Conservation (phyloP, 2,888 invertebrate species). For the Ophioninae sp. region DNA sequence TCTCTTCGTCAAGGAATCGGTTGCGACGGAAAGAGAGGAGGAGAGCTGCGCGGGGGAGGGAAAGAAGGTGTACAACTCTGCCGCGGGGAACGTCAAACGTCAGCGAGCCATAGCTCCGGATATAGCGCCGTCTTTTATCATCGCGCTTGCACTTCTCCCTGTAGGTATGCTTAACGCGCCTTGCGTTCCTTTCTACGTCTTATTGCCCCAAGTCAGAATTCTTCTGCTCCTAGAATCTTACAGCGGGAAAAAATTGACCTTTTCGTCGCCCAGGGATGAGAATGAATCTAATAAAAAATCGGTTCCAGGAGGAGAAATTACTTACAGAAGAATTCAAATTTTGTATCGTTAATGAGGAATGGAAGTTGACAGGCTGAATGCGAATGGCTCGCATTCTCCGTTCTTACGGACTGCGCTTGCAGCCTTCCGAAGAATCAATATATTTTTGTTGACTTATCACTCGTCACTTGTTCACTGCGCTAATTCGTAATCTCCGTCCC, state of each 20-base stretch:
- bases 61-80: slow-evolving; percentile 56
- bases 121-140: slow-evolving; percentile 68
- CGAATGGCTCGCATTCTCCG: not conserved
- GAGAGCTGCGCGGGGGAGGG: slow-evolving; percentile 28
- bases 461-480: too few relatives aligned
- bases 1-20: not conserved
- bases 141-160: slow-evolving; percentile 29
- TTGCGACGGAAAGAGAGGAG: not conserved
- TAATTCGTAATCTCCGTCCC: too few relatives aligned
- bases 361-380: not conserved
- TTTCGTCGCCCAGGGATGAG: not conserved
- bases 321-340: not conserved
- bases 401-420: too few relatives aligned
- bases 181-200: slow-evolving; percentile 55
- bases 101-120: slow-evolving; percentile 67
- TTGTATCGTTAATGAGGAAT: not conserved
- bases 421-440: too few relatives aligned
- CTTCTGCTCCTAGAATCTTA: not conserved
- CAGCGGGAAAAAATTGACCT: not conserved
- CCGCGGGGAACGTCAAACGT: slow-evolving; percentile 72
- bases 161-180: slow-evolving; percentile 19
- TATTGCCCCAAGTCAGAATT: slow-evolving; percentile 16
- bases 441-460: too few relatives aligned
- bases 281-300: not conserved
- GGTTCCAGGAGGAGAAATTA: not conserved